Evolutionary conservation across 2,113 vertebrate genomes (phyloP), one percentile per base, ranked within the genome.

Genomic region (Pogonocichla stellata): DNA sequence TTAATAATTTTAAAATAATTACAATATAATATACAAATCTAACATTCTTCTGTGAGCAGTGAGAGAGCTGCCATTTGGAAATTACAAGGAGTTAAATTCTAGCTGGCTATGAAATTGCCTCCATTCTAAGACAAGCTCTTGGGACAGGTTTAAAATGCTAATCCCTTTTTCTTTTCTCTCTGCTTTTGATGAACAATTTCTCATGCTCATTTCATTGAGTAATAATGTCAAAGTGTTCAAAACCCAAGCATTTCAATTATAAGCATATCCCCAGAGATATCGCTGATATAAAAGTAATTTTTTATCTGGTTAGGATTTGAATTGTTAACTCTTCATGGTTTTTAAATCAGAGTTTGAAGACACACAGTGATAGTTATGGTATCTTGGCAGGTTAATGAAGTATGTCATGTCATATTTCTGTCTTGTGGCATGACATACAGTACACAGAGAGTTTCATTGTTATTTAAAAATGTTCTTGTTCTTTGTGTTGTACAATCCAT

Each of bases 171-270:
- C 61, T 66, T 48, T 43, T 61, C 73, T 75, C 54, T 81, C 29
- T 89, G 25, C 85, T 89, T 96, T 94, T 95, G 89, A 96, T 97
- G 90, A 97, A 91, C 90, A 88, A 96, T 97, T 98, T 96, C 90
- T 96, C 77, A 92, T 95, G 94, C 95, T 97, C 93, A 92, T 97
- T 97, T 95, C 96, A 97, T 94, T 96, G 84, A 96, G 90, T 80
- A 96, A 91, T 95, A 96, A 96, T 94, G 90, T 96, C 95, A 95
- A 51, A 65, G n/a, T 95, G 80, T 97, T 96, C 88, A 96, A 92
- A 95, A 96, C 96, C 61, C 86, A 97, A 97, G 85, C 36, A 28
- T 97, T 97, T 95, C 95, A 93, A 95, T 98, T 95, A 82, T 51
- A 91, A 95, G 87, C 40, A 6, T 88, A 92, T 97, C 94, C 33